Percentiles rank a stretch among this genome's conserved stretches.
Conservation (phyloP, 2,113 vertebrate species). For the Dicentrarchus labrax region DNA sequence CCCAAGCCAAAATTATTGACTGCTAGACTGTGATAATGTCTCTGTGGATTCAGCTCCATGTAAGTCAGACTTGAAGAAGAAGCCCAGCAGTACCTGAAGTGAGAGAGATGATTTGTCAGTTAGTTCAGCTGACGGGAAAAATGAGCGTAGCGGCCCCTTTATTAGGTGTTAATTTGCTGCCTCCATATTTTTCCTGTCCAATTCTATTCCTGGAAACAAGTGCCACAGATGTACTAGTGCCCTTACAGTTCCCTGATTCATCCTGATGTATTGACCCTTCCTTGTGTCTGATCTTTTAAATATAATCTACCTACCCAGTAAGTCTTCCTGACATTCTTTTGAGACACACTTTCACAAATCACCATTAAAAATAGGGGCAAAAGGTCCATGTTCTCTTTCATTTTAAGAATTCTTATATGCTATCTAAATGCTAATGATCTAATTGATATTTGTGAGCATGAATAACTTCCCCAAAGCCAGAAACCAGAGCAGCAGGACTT, state of each 20-base stretch:
- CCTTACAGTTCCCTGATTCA: constrained; percentile 22
- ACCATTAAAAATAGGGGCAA: constrained; percentile 54
- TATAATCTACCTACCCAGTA: constrained; percentile 44
- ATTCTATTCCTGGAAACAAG: constrained; percentile 36
- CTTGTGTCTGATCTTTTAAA: constrained; percentile 63
- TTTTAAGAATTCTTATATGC: constrained; percentile 52
- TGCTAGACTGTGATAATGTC: constrained; percentile 14
- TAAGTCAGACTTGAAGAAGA: constrained; percentile 14
- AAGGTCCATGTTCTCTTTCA: constrained; percentile 51
- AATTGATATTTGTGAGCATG: constrained; percentile 76
- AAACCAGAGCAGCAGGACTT: constrained; percentile 42
- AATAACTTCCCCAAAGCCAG: constrained; percentile 51
- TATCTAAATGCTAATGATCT: constrained; percentile 79
- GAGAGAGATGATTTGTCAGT: constrained; percentile 15
- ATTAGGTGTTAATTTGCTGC: constrained; percentile 43
- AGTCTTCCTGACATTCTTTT: constrained; percentile 59
- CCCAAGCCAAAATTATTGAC: constrained; percentile 49
- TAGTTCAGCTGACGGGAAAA: neutral
- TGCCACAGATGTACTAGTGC: constrained; percentile 2
- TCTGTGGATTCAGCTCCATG: constrained; percentile 25
- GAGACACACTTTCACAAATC: constrained; percentile 61
- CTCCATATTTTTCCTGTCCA: constrained; percentile 26
- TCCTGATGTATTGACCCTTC: constrained; percentile 46
- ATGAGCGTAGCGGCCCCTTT: constrained; percentile 11
- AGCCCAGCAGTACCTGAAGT: constrained; percentile 19